Evolutionary conservation across 2,888 invertebrate species (phyloP).

Genomic region (Drosophila longiperda): DNA sequence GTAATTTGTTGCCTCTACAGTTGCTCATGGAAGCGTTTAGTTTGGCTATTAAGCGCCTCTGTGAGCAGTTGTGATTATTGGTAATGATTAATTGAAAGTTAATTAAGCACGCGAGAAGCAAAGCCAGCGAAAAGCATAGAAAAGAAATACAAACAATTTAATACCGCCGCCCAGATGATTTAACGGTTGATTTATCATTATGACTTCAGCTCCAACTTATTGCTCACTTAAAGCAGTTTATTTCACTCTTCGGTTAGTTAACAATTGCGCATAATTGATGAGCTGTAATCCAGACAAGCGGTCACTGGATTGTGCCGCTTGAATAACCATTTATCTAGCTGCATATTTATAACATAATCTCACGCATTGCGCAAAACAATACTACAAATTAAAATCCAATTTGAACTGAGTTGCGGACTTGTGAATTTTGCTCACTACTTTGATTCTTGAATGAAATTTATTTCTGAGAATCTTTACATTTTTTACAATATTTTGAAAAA

Average conservation of each 20-base stretch:
- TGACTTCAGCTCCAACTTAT: slow-evolving; percentile 27
- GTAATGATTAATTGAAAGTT: slow-evolving; percentile 75
- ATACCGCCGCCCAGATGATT: slow-evolving; percentile 34
- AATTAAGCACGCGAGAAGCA: slow-evolving; percentile 61
- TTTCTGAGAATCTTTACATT: not conserved
- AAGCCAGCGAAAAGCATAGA: slow-evolving; percentile 13
- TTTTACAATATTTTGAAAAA: no score
- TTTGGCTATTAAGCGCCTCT: slow-evolving; percentile 43
- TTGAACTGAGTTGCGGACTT: not conserved
- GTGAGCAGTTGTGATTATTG: slow-evolving; percentile 47
- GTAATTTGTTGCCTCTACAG: slow-evolving; percentile 43
- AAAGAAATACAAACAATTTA: slow-evolving; percentile 33
- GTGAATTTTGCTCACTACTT: not conserved
- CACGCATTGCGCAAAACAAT: not conserved
- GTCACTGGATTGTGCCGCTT: slow-evolving; percentile 29
- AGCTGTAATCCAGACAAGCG: slow-evolving; percentile 17
- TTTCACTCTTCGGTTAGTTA: slow-evolving; percentile 38
- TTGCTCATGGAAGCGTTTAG: slow-evolving; percentile 63
- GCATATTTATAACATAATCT: not conserved
- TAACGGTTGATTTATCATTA: slow-evolving; percentile 53
- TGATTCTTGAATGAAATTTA: not conserved
- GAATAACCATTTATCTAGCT: slow-evolving; percentile 20
- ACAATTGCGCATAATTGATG: slow-evolving; percentile 44
- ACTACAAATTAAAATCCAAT: not conserved
- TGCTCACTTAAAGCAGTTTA: slow-evolving; percentile 9